Base-by-base conservation (phyloP, 2,797 vertebrate species). In the Myotis vivesi region DNA sequence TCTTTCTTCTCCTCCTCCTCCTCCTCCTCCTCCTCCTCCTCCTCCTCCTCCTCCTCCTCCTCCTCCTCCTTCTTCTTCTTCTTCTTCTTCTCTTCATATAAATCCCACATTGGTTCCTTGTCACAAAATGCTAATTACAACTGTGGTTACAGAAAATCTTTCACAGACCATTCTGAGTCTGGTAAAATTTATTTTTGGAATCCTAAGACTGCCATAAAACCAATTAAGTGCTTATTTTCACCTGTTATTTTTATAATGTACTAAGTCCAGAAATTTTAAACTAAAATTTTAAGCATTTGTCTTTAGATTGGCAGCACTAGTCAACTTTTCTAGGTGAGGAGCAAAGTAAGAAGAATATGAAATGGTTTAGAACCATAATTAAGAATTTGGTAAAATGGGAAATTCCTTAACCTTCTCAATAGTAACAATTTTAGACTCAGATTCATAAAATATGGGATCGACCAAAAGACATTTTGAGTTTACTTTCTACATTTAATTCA, bases 91-190 rank as follows among this genome's bases (percentile, higher is more conserved):
- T 20, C 10, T 36, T 6, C 0, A 25, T 55, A 53, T 87, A 89
- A 96, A 89, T 79, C 16, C 19, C 87, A 81, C 66, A 33, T 75
- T 28, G 22, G 22, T 23, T 71, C 44, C 38, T 93, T 33, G 15
- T 33, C 84, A 72, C 59, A 84, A 94, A 92, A 64, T 82, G 7
- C 6, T 79, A 53, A 55, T 77, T 81, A 85, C 46, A 92, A 82
- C 11, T 38, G 12, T 68, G 38, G 46, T 71, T 91, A 88, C 16
- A 90, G 44, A 81, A 87, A 93, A 25, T 44, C 51, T 80, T 85
- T 95, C 46, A 25, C 16, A 88, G 23, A 22, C 10, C 28, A 16
- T 83, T 81, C 91, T 73, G 19, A 51, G 8, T 64, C 36, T 38
- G 20, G 4, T 72, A 17, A 84, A 89, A 75, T 87, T 91, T 89